Conservation (phyloP, 2,113 vertebrate genomes). For the Daphoenositta chrysoptera region DNA sequence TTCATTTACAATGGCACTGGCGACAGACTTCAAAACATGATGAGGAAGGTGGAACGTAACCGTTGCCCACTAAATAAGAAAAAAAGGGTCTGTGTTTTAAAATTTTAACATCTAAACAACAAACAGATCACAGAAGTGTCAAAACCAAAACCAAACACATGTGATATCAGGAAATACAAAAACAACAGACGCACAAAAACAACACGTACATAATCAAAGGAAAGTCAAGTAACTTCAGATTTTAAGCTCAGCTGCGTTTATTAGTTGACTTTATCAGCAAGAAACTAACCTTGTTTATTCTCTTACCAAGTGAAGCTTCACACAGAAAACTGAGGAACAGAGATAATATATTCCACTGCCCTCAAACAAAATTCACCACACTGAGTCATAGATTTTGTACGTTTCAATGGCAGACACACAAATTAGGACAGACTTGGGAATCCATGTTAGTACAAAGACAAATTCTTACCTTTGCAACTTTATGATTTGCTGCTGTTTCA, state of each 20-base stretch:
- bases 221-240: background rate
- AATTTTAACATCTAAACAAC: background rate
- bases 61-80: slow-evolving; percentile 88
- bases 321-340: background rate
- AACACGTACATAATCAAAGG: fast-evolving
- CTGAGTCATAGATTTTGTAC: background rate
- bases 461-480: slow-evolving; percentile 95
- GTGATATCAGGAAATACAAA: background rate
- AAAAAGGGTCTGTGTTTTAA: background rate
- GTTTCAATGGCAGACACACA: background rate
- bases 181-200: background rate
- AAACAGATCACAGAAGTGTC: background rate
- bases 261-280: background rate
- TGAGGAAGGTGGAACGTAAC: slow-evolving; percentile 98
- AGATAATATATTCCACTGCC: background rate
- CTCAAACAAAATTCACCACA: background rate
- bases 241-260: background rate
- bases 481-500: slow-evolving; percentile 98
- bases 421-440: background rate
- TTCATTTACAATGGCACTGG: slow-evolving; percentile 93
- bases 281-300: background rate
- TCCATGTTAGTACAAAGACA: background rate
- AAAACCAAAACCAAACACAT: background rate
- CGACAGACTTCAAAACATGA: slow-evolving; percentile 93
- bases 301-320: background rate